Base-by-base conservation (phyloP, 2,888 invertebrate genomes). In the Chymomyza procnemis region DNA sequence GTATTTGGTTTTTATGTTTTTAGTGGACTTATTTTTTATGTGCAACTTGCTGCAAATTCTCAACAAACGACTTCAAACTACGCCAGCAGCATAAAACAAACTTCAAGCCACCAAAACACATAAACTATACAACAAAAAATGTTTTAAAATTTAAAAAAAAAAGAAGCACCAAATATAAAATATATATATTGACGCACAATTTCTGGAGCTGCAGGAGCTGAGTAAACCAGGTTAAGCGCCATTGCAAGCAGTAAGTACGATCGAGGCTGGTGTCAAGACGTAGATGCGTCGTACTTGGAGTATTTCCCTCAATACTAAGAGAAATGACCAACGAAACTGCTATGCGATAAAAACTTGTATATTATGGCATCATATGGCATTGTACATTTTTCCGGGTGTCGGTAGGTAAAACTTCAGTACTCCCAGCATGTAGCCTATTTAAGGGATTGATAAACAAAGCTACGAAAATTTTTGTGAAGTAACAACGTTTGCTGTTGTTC, bases 201-300 rank as follows among this genome's bases (percentile, higher is more conserved):
- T 41, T 21, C 50, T 18, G 14, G 5, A 58, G 67, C 34, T 61
- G 67, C 34, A 55, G 47, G 71, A 26, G 26, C 26, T 2, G 26
- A 72, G 61, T 72, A 73, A 81, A 80, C 66, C 71, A 75, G 81
- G 76, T 70, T 76, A 82, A 80, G 75, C 62, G 48, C 30, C 58
- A 57, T 22, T 26, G 30, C 30, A 22, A 16, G 3, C 48, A 60
- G 9, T 21, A 47, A 60, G 19, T n/a, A n/a, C 30, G 34, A 9
- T 60, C 30, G 16, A 12, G 22, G 22, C 54, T 64, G 64, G 62
- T 72, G 58, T 56, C 55, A 61, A 41, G 57, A 26, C 18, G 60
- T 52, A 6, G 64, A 61, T 54, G 26, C 22, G 56, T 8, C 34
- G 9, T 34, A 61, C 16, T 4, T 26, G 26, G 6, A 26, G 6